Evolutionary conservation across 2,888 invertebrate genomes (phyloP).

Genomic region (Caenorhabditis sulstoni): DNA sequence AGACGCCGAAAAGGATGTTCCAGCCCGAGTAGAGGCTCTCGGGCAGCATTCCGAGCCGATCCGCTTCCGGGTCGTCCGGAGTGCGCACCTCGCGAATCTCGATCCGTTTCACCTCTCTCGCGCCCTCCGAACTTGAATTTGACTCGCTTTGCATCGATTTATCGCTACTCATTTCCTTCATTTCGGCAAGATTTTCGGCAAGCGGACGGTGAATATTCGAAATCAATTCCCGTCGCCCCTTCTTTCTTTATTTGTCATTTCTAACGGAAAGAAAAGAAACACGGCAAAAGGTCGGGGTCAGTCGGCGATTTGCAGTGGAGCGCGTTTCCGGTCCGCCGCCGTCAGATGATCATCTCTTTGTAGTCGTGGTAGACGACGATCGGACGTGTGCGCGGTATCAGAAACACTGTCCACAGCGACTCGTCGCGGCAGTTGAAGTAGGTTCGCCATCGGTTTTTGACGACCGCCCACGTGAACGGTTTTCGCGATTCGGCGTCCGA

Average conservation of each 20-base stretch:
- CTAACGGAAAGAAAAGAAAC: neutral
- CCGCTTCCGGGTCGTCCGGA: neutral
- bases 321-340: neutral
- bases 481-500: constrained; percentile 28
- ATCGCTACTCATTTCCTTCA: constrained; percentile 27
- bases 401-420: constrained; percentile 27
- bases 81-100: neutral
- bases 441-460: constrained; percentile 30
- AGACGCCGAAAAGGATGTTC: constrained; percentile 43
- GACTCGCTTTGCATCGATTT: constrained; percentile 45
- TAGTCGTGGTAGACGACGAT: constrained; percentile 30
- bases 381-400: constrained; percentile 26
- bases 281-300: neutral
- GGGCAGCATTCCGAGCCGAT: constrained; percentile 24
- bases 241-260: too few species aligned
- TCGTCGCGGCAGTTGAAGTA: constrained; percentile 39
- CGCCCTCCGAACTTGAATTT: constrained; percentile 19
- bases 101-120: neutral
- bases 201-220: too few species aligned
- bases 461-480: constrained; percentile 22
- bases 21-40: constrained; percentile 34
- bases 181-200: neutral
- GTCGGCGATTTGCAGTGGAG: too few species aligned
- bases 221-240: too few species aligned
- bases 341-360: constrained; percentile 23